Evolutionary conservation across 2,888 invertebrate genomes (phyloP), one percentile per base, ranked within the genome.

Genomic region (Chydorus sphaericus): DNA sequence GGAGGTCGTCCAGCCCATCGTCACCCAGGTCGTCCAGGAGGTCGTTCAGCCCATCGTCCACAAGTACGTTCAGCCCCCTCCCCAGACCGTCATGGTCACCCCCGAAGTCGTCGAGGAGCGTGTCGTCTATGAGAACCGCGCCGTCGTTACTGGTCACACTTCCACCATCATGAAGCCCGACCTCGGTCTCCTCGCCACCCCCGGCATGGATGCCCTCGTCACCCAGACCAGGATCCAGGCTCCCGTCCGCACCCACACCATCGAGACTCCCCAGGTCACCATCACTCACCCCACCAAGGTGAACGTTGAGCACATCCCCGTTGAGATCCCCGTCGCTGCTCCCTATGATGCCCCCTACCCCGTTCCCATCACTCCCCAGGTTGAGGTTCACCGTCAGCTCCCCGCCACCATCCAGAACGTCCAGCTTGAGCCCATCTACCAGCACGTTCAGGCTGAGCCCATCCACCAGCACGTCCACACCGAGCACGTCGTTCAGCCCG

Each of bases 111-210:
- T 62, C 39, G 59, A 60, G 56, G 59, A 62, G 57, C 60, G 62
- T 23, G 60, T 64, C 51, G 63, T 62, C 57, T 69, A 69, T 59
- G 68, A 66, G 50, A 60, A 61, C 54, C 62, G 63, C 51, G 66
- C 68, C 53, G 68, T 67, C 6, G 68, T 69, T 26, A 66, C 68
- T 57, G 68, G 68, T 48, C 68, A 67, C 63, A 61, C 62, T 37
- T 62, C 66, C 39, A 59, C 59, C 57, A 65, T 66, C 60, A 59
- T 66, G 61, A 60, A 63, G 26, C 48, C 48, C 54, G 18, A 48
- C 33, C 14, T 44, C 33, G 44, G 52, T 16, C 30, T 26, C 57
- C 29, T 16, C 31, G 18, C 36, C 44, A 53, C 51, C 28, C 44
- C 44, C 30, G 48, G 52, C 50, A 60, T 58, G 48, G 63, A 57